Conservation (phyloP, 2,888 invertebrate species). For the Strigamia maritima region DNA sequence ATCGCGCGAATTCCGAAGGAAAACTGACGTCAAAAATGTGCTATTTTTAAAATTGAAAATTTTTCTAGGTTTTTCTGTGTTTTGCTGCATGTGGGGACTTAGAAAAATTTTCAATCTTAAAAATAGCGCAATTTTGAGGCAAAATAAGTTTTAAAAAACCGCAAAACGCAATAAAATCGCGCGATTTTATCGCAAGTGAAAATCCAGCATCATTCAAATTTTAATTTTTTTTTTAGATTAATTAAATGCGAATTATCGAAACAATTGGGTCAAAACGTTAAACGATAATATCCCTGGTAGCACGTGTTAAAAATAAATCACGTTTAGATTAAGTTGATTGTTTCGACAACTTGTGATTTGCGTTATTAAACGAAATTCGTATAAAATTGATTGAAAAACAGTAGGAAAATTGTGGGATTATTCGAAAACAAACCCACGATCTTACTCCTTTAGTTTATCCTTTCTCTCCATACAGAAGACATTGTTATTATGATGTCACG, state of each 20-base stretch:
- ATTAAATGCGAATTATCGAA: neutral
- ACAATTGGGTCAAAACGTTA: neutral
- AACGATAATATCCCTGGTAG: neutral
- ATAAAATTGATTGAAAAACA: neutral
- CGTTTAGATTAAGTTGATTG: neutral
- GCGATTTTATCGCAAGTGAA: too few relatives aligned
- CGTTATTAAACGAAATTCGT: neutral
- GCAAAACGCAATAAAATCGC: too few relatives aligned
- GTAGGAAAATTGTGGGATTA: neutral
- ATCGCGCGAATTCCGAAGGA: too few relatives aligned
- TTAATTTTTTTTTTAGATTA: neutral
- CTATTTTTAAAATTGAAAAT: too few relatives aligned
- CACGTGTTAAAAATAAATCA: neutral
- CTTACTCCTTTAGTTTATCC: slow-evolving; percentile 1
- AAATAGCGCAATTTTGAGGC: too few relatives aligned
- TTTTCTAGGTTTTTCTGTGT: too few relatives aligned
- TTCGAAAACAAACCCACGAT: neutral
- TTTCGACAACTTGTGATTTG: neutral
- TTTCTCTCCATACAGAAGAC: neutral
- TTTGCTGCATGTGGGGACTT: too few relatives aligned
- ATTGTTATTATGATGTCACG: neutral
- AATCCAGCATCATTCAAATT: too few relatives aligned
- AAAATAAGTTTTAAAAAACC: too few relatives aligned
- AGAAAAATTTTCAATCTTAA: too few relatives aligned
- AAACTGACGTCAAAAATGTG: too few relatives aligned